These are phyloP conservation scores for Gymnogyps californianus DNA, from an alignment of 2,113 vertebrate genomes.

Conservation along the genomic window DNA sequence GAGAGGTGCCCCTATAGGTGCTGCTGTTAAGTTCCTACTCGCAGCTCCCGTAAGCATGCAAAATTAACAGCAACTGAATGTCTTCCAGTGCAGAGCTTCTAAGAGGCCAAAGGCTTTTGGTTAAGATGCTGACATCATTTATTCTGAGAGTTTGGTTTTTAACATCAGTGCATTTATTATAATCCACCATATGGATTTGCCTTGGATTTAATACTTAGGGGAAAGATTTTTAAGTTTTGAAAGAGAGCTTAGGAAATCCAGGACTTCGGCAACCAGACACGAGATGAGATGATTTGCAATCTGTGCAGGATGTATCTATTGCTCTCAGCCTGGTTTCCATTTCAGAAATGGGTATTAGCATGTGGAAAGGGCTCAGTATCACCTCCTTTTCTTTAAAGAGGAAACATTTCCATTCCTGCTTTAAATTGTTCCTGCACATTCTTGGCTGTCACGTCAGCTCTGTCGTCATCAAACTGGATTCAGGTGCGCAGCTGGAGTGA, in stretches of 20 bases:
- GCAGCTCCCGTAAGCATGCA: background rate
- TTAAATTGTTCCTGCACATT: background rate
- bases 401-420: background rate
- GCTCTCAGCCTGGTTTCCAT: background rate
- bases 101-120: background rate
- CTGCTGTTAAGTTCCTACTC: background rate
- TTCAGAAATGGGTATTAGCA: background rate
- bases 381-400: background rate
- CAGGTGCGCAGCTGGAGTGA: background rate
- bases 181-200: background rate
- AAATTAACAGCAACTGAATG: background rate
- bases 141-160: background rate
- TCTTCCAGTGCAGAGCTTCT: background rate
- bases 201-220: constrained; percentile 31
- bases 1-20: background rate
- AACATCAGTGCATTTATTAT: background rate
- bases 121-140: background rate
- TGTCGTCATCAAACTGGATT: background rate
- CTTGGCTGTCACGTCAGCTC: background rate
- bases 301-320: background rate
- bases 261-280: background rate
- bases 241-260: background rate
- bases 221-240: constrained; percentile 23
- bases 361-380: background rate
- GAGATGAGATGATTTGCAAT: background rate